Evolutionary conservation across 2,113 vertebrate species (phyloP).

Genomic region (Aptenodytes patagonicus): DNA sequence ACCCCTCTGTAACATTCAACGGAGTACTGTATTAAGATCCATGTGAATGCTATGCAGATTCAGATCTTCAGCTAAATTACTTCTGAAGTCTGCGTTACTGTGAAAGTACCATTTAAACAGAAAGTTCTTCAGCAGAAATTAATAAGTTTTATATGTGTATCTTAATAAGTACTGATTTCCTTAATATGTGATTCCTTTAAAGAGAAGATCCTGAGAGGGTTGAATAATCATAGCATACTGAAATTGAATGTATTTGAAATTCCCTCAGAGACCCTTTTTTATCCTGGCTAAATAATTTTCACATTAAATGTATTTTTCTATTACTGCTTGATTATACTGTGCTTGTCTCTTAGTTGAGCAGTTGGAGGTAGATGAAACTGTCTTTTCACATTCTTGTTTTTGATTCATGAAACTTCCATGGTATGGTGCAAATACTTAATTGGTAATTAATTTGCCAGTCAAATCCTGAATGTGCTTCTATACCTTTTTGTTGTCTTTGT

Average conservation of each 20-base stretch:
- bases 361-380: not conserved
- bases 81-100: not conserved
- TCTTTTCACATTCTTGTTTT: not conserved
- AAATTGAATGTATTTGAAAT: not conserved
- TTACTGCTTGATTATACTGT: not conserved
- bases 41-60: not conserved
- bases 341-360: not conserved
- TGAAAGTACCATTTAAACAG: not conserved
- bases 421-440: not conserved
- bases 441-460: not conserved
- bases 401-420: not conserved
- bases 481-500: not conserved
- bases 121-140: not conserved
- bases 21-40: not conserved
- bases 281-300: not conserved
- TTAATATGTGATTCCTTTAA: not conserved
- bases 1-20: not conserved
- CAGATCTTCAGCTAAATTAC: not conserved
- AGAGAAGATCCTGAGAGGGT: not conserved
- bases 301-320: not conserved
- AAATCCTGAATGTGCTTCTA: not conserved
- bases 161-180: not conserved
- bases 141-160: not conserved
- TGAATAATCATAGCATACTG: not conserved
- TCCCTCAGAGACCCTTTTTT: not conserved